Evolutionary conservation across 2,113 vertebrate genomes (phyloP).

Genomic region (Amblyornis subalaris): DNA sequence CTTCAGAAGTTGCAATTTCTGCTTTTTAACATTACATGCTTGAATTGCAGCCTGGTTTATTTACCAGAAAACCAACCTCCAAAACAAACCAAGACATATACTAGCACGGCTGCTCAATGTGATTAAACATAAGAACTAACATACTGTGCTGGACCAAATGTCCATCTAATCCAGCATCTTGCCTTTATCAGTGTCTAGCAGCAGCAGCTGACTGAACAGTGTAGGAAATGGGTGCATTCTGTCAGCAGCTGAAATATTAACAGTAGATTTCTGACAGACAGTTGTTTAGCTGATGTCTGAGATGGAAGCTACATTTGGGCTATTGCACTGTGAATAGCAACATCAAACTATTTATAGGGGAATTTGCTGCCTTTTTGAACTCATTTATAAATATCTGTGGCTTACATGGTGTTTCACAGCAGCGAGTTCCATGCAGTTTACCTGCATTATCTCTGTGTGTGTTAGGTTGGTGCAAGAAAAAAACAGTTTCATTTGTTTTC

Average conservation of each 20-base stretch:
- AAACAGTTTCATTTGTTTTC: not conserved
- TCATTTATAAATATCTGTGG: not conserved
- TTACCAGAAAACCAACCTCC: not conserved
- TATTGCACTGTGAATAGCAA: slow-evolving; percentile 22
- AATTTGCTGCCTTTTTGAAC: slow-evolving; percentile 24
- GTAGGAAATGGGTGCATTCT: slow-evolving; percentile 37
- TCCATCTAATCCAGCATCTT: slow-evolving; percentile 45
- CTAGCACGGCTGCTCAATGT: not conserved
- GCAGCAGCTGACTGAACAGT: slow-evolving; percentile 30
- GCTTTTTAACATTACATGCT: not conserved
- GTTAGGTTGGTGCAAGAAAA: not conserved
- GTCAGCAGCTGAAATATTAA: slow-evolving; percentile 33
- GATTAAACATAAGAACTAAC: slow-evolving; percentile 10
- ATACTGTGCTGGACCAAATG: slow-evolving; percentile 14
- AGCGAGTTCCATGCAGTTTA: not conserved
- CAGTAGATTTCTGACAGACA: slow-evolving; percentile 27
- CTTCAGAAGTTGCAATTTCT: slow-evolving; percentile 1
- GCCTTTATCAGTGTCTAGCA: slow-evolving; percentile 37
- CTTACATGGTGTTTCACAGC: not conserved
- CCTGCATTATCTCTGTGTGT: not conserved
- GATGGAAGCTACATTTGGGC: slow-evolving; percentile 21
- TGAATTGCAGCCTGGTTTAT: not conserved
- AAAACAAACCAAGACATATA: not conserved
- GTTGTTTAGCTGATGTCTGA: slow-evolving; percentile 9
- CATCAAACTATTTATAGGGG: slow-evolving; percentile 39